Percentiles rank a stretch among this genome's conserved stretches.
These are phyloP conservation scores for Sceloporus undulatus DNA, from an alignment of 2,113 vertebrate species.

Conservation along the genomic window DNA sequence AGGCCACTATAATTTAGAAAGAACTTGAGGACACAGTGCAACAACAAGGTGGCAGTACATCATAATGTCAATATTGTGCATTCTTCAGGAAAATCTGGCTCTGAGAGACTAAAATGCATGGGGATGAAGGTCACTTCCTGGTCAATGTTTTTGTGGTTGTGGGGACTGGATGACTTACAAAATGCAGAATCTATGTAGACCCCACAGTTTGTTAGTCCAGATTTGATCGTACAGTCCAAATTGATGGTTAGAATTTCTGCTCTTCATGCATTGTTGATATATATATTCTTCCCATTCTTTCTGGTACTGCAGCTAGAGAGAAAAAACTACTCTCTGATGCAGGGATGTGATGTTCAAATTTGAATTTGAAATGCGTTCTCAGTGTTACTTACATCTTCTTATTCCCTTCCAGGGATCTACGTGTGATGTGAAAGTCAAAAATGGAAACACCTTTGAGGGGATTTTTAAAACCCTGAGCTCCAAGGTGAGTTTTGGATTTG, in stretches of 20 bases:
- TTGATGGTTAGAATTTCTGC: neutral
- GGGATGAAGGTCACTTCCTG: neutral
- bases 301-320: neutral
- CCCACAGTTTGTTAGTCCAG: neutral
- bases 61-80: no score
- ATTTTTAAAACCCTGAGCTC: conserved; percentile 94
- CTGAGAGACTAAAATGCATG: no score
- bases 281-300: neutral
- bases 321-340: neutral
- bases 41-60: no score
- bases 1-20: no score
- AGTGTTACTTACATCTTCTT: neutral
- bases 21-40: no score
- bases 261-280: neutral
- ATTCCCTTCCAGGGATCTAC: conserved; percentile 83
- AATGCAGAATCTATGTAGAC: no score
- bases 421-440: conserved; percentile 92
- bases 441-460: conserved; percentile 89
- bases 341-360: neutral
- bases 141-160: neutral
- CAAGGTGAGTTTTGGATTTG: conserved; percentile 76
- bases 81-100: no score
- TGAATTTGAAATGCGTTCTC: neutral
- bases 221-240: neutral
- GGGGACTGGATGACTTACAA: neutral